Conservation (phyloP, 2,113 vertebrate species). For the Lota lota region DNA sequence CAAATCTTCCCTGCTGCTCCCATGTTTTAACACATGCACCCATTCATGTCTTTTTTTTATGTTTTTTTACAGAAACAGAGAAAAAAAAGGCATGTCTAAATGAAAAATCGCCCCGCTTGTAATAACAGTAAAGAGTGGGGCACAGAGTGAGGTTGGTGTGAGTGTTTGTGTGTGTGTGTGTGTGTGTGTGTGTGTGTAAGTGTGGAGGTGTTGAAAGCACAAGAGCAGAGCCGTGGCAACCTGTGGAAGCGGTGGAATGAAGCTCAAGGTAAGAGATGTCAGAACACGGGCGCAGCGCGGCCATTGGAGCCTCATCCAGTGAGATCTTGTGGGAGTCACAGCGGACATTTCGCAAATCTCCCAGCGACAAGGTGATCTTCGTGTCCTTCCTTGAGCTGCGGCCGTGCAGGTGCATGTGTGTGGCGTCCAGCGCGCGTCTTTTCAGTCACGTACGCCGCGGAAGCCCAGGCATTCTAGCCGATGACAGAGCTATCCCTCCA, state of each 20-base stretch:
- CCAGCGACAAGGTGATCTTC: conserved; percentile 30
- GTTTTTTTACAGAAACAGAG: not conserved
- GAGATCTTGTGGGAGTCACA: conserved; percentile 9
- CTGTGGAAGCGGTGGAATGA: conserved; percentile 6
- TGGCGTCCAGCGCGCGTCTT: conserved; percentile 30
- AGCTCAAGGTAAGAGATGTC: conserved; percentile 5
- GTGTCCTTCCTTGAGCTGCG: conserved; percentile 24
- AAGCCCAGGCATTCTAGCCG: conserved; percentile 45
- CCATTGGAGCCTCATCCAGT: not conserved
- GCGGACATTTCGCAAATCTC: conserved; percentile 13
- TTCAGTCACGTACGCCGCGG: conserved; percentile 37
- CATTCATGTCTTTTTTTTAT: conserved; percentile 8
- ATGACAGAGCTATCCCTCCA: conserved; percentile 35
- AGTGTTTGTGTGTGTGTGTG: not conserved
- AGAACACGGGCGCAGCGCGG: not conserved
- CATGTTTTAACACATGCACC: not conserved
- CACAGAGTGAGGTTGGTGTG: not conserved
- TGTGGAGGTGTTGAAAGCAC: too few relatives aligned
- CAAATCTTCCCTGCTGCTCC: not conserved
- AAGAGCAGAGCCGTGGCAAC: not conserved
- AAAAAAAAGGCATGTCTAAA: not conserved
- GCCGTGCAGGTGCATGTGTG: conserved; percentile 45
- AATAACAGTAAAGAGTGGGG: conserved; percentile 8
- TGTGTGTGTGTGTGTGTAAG: too few relatives aligned
- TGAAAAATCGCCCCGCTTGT: not conserved